phyloP scores from a whole-genome alignment of 2,888 invertebrate genomes.

The Rhagium mordax region DNA sequence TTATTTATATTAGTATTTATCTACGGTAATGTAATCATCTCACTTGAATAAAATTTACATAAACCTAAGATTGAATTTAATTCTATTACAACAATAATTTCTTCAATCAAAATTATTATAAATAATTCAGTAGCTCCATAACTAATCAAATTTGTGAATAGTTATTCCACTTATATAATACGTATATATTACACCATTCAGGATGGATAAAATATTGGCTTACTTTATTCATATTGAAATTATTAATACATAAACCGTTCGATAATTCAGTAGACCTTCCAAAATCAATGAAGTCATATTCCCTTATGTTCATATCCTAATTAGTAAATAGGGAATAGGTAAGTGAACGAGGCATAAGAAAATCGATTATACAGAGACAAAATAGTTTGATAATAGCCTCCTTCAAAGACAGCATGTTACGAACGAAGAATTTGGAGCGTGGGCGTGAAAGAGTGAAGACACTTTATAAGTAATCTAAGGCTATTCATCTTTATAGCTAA shows the following conservation, averaged over 20 bases:
- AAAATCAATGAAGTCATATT: neutral
- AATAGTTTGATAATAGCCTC: conserved; percentile 2
- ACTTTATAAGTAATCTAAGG: conserved; percentile 35
- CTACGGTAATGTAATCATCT: too few relatives aligned
- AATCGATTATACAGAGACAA: conserved; percentile 11
- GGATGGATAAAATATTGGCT: neutral
- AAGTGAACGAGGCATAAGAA: conserved; percentile 4
- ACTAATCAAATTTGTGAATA: neutral
- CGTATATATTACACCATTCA: neutral
- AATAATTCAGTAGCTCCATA: neutral
- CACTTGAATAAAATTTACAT: neutral
- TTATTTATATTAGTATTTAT: too few relatives aligned
- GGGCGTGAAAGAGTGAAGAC: conserved; percentile 19
- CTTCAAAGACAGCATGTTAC: neutral
- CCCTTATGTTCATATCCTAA: neutral
- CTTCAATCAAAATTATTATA: conserved; percentile 4
- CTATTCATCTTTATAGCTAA: conserved; percentile 35
- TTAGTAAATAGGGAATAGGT: neutral
- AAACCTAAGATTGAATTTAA: too few relatives aligned
- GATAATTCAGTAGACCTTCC: neutral
- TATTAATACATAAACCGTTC: neutral
- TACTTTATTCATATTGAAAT: neutral
- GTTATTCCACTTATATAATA: neutral
- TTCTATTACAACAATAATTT: neutral
- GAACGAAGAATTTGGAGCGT: conserved; percentile 28